Evolutionary conservation across 2,797 vertebrate genomes (phyloP).

Genomic region (Anguilla megastoma): DNA sequence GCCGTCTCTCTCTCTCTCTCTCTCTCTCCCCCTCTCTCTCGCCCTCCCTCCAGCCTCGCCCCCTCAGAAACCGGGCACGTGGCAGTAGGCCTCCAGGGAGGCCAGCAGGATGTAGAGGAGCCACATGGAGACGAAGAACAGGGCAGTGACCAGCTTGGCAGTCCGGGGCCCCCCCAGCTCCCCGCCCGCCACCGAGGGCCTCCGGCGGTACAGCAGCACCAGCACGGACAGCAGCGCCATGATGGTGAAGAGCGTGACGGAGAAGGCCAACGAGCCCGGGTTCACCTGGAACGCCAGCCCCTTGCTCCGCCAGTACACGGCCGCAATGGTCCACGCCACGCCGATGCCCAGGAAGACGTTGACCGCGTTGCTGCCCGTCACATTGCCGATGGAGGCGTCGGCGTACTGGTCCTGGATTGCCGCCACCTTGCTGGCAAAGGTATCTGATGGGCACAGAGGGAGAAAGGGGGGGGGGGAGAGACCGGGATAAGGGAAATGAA

Average conservation of each 20-base stretch:
- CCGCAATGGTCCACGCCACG: constrained; percentile 84
- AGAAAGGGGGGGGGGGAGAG: not conserved
- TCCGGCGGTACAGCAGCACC: constrained; percentile 76
- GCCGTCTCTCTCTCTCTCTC: constrained; percentile 16
- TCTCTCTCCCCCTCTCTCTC: not conserved
- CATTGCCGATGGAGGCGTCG: constrained; percentile 86
- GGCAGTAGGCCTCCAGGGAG: constrained; percentile 82
- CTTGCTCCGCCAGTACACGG: constrained; percentile 74
- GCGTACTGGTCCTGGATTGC: constrained; percentile 87
- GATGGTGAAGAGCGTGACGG: constrained; percentile 81
- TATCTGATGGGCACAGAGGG: constrained; percentile 64
- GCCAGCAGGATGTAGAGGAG: constrained; percentile 81
- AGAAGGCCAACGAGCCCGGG: constrained; percentile 82
- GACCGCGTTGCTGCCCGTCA: constrained; percentile 84
- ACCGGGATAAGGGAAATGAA: not conserved
- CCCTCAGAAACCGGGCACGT: constrained; percentile 70
- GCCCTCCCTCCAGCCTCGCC: not conserved
- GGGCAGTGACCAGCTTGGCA: constrained; percentile 72
- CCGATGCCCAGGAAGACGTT: constrained; percentile 86
- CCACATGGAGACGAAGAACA: constrained; percentile 76
- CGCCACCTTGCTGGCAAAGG: constrained; percentile 84
- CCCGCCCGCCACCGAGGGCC: constrained; percentile 70
- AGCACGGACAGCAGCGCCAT: constrained; percentile 70
- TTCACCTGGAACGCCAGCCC: constrained; percentile 72
- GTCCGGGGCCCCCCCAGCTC: constrained; percentile 81